Evolutionary conservation across 2,797 vertebrate species (phyloP), one percentile per base, ranked within the genome.

Genomic region (Malacoctenus gilli): DNA sequence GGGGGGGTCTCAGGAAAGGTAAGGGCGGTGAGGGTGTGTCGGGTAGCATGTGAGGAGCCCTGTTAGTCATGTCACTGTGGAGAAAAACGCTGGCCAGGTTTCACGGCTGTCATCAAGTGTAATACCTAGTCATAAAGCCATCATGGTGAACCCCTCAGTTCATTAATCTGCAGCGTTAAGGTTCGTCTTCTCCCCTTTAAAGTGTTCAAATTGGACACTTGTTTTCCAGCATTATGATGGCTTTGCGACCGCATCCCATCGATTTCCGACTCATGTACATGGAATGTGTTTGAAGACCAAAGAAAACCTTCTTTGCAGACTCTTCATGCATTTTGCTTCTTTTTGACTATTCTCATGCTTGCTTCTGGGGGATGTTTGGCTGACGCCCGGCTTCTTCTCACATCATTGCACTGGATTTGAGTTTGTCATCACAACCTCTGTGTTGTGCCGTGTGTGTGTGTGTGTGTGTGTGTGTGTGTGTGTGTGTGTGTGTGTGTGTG

Each of bases 1-100:
- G 86, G 93, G 57, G 94, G 92, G 92, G 91, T 93, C 90, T 92
- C 90, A 91, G 91, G 89, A 92, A 92, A 96, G 95, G 94, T 96
- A 96, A 96, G 94, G 87, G 74, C 20, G 57, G 35, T 35, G 56
- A 11, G 38, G 53, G 68, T 40, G 38, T 37, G 18, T 41, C 28
- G 11, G 1, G 25, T 31, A 59, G 71, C 74, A 89, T 93, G 85
- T 74, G 84, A 79, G 74, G 20, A 77, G 20, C 19, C 38, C 54
- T 47, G 10, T 38, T 44, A 57, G 84, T 83, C 72, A 69, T 56
- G 75, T 85, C 89, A 87, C 84, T 83, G 85, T 81, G 89, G 84
- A 89, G 77, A 85, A 75, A 80, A 82, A 86, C 63, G 79, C 75
- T 69, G 34, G 39, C 76, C 48, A 55, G 62, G 51, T 68, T 90